phyloP scores from a whole-genome alignment of 2,888 invertebrate genomes.

The Ceriagrion tenellum region DNA sequence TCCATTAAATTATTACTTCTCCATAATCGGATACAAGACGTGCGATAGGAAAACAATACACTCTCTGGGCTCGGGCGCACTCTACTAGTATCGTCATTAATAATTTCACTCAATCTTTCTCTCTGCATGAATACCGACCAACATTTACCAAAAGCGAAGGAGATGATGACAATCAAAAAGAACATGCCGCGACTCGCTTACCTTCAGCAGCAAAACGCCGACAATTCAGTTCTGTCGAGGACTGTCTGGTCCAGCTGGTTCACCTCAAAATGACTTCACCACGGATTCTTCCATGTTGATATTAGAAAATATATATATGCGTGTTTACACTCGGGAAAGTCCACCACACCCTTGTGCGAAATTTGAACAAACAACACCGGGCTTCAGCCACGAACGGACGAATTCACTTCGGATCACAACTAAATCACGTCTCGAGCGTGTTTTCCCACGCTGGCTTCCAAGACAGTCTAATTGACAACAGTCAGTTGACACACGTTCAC shows the following conservation, averaged over 20 bases:
- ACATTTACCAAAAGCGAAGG: too few species aligned
- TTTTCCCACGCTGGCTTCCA: background rate
- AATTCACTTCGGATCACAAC: background rate
- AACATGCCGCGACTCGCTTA: too few species aligned
- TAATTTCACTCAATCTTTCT: too few species aligned
- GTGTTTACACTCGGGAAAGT: background rate
- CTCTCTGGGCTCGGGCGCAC: too few species aligned
- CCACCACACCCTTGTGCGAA: background rate
- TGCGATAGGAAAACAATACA: too few species aligned
- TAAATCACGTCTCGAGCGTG: background rate
- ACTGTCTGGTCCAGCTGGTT: background rate
- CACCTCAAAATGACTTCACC: background rate
- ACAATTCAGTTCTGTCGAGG: too few species aligned
- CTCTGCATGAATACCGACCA: too few species aligned
- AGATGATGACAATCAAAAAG: too few species aligned
- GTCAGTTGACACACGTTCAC: background rate
- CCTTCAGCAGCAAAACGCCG: too few species aligned
- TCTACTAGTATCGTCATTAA: too few species aligned
- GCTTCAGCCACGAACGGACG: background rate
- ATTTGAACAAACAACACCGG: background rate
- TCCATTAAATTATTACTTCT: too few species aligned
- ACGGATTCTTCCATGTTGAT: background rate
- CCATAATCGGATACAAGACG: too few species aligned
- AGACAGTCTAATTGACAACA: background rate
- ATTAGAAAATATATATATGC: background rate